A percentile compares a stretch with the other conserved stretches of the same genome.
phyloP scores from a whole-genome alignment of 2,797 vertebrate species.

The Catamblyrhynchus diadema region DNA sequence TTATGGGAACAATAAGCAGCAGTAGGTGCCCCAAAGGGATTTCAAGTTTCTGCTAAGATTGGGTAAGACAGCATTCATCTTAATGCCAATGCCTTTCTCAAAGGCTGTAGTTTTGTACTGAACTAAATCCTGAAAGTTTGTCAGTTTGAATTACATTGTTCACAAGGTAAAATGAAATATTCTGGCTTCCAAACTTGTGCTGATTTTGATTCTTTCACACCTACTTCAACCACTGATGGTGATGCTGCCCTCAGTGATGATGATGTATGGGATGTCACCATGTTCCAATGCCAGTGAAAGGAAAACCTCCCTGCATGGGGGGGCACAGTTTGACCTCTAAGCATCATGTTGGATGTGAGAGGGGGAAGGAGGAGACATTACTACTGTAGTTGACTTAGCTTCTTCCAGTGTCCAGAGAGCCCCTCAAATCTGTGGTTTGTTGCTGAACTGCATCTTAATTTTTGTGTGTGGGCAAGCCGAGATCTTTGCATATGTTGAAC shows the following conservation, averaged over 20 bases:
- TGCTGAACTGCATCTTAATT: not conserved
- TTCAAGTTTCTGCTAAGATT: slow-evolving; percentile 29
- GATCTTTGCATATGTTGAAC: not conserved
- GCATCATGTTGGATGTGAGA: not conserved
- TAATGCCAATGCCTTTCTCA: slow-evolving; percentile 45
- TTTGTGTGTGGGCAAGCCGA: not conserved
- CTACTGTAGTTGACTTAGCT: not conserved
- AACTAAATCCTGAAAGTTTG: slow-evolving; percentile 43
- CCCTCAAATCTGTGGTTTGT: not conserved
- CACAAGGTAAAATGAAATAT: not conserved
- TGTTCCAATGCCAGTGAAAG: not conserved
- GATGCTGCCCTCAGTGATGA: not conserved
- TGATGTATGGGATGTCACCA: not conserved
- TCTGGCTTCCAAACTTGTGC: slow-evolving; percentile 19
- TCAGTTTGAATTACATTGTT: slow-evolving; percentile 30
- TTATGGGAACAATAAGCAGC: slow-evolving; percentile 14
- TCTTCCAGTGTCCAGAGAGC: not conserved
- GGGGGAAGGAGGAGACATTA: not conserved
- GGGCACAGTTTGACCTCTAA: not conserved
- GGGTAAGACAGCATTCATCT: slow-evolving; percentile 60
- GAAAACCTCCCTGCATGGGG: not conserved
- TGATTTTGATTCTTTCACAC: not conserved
- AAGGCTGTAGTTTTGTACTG: not conserved
- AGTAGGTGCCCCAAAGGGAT: slow-evolving; percentile 38
- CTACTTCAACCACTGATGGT: not conserved